These are phyloP conservation scores for Leptopterna dolabrata DNA, from an alignment of 2,888 invertebrate species.

Conservation along the genomic window DNA sequence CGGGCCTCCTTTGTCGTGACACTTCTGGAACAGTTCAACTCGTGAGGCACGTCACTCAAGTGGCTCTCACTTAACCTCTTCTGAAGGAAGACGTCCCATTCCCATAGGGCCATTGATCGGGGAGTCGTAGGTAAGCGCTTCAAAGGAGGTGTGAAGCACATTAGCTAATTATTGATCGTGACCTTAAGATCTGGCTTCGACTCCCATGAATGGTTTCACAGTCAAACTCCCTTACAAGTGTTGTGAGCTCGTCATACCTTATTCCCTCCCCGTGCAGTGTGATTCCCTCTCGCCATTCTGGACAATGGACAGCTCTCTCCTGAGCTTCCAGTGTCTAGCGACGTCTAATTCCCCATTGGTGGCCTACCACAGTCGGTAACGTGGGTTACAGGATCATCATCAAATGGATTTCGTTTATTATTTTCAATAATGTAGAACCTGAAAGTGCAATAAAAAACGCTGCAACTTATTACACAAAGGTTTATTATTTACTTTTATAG, in stretches of 20 bases:
- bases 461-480: too few relatives aligned
- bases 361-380: too few relatives aligned
- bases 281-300: too few relatives aligned
- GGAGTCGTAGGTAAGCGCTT: not conserved
- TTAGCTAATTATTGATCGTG: not conserved
- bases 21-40: not conserved
- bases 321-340: too few relatives aligned
- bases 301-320: too few relatives aligned
- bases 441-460: too few relatives aligned
- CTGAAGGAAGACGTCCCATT: not conserved
- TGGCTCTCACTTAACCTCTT: not conserved
- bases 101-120: not conserved
- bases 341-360: too few relatives aligned
- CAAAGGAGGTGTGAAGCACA: conserved; percentile 4
- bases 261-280: too few relatives aligned
- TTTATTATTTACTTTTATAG: too few relatives aligned
- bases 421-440: too few relatives aligned
- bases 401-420: too few relatives aligned
- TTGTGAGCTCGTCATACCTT: not conserved
- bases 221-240: not conserved
- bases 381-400: too few relatives aligned
- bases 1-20: not conserved
- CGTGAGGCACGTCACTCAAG: not conserved
- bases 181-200: not conserved
- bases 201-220: not conserved